Conservation (phyloP, 1,140 invertebrate genomes). For the Anadara kagoshimensis region DNA sequence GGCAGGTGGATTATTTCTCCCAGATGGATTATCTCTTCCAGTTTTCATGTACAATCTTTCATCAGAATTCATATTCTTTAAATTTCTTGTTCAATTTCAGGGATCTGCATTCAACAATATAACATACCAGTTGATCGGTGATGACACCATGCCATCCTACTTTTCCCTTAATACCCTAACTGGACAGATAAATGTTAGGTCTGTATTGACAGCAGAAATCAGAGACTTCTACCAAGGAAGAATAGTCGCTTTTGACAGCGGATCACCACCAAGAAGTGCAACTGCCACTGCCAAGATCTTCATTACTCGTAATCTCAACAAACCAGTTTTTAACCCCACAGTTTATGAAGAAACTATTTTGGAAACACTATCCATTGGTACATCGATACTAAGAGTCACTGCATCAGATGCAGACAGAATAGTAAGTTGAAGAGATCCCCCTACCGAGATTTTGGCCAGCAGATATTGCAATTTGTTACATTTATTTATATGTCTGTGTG, state of each 20-base stretch:
- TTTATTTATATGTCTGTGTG: too few relatives aligned
- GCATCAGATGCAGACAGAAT: slow-evolving; percentile 57
- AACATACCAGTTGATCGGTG: slow-evolving; percentile 57
- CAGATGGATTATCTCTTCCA: too few relatives aligned
- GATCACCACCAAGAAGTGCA: slow-evolving; percentile 55
- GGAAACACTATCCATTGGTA: slow-evolving; percentile 50
- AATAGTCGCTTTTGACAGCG: slow-evolving; percentile 58
- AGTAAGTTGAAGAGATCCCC: slow-evolving; percentile 47
- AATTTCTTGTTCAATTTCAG: too few relatives aligned
- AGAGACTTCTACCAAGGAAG: slow-evolving; percentile 48
- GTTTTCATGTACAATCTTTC: too few relatives aligned
- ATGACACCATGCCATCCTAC: slow-evolving; percentile 49
- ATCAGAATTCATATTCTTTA: too few relatives aligned
- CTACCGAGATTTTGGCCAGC: too few relatives aligned
- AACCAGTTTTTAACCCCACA: slow-evolving; percentile 77
- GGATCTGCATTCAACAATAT: too few relatives aligned
- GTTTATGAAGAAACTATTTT: slow-evolving; percentile 45
- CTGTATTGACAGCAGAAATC: slow-evolving; percentile 35
- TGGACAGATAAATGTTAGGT: slow-evolving; percentile 37
- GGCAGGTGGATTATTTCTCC: too few relatives aligned
- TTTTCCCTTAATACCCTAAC: slow-evolving; percentile 49
- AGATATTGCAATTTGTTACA: too few relatives aligned
- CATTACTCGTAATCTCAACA: slow-evolving; percentile 84
- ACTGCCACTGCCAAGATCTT: slow-evolving; percentile 54
- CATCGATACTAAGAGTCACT: slow-evolving; percentile 40